Percentiles rank a stretch among this genome's conserved stretches.
These are phyloP conservation scores for Antheraea pernyi DNA, from an alignment of 1,140 invertebrate species.

Conservation along the genomic window DNA sequence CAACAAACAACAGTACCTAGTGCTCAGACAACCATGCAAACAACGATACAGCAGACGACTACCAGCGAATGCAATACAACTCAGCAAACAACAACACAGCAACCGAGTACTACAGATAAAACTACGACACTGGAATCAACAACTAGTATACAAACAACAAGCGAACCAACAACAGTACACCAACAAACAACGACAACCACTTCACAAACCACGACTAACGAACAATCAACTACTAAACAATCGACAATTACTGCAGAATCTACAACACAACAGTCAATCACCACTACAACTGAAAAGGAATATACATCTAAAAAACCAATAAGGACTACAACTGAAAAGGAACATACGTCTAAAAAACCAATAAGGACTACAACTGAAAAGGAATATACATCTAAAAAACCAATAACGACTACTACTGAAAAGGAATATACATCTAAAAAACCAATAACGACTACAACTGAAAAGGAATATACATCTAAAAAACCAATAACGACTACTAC, in stretches of 20 bases:
- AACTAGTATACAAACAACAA: conserved; percentile 24
- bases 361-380: background rate
- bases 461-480: conserved; percentile 31
- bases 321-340: no score
- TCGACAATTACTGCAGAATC: conserved; percentile 35
- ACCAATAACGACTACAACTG: conserved; percentile 16
- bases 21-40: conserved; percentile 6
- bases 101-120: conserved; percentile 24
- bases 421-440: no score
- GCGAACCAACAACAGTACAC: conserved; percentile 30
- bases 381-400: no score
- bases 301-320: conserved; percentile 29
- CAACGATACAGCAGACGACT: conserved; percentile 33
- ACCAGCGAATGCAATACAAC: conserved; percentile 23
- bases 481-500: conserved; percentile 37
- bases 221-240: conserved; percentile 27
- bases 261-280: conserved; percentile 36
- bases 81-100: conserved; percentile 19
- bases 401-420: background rate
- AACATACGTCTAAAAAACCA: no score
- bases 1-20: background rate
- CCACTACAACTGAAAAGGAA: conserved; percentile 31
- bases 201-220: conserved; percentile 30
- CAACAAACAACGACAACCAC: conserved; percentile 33
- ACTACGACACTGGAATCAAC: conserved; percentile 19